Conservation (phyloP, 2,797 vertebrate species). For the Eospalax fontanierii region DNA sequence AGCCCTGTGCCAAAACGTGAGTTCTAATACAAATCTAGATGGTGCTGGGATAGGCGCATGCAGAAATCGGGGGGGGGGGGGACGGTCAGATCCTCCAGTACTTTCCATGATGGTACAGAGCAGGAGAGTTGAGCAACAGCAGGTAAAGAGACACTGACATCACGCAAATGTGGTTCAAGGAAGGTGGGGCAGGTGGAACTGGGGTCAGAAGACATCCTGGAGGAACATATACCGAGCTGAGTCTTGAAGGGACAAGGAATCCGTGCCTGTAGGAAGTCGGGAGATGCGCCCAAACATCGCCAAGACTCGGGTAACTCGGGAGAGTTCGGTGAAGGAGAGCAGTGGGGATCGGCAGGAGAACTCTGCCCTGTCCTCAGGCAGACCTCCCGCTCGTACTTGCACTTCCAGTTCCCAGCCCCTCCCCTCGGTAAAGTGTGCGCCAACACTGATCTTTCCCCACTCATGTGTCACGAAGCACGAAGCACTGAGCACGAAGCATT, state of each 20-base stretch:
- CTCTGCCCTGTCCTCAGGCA: not conserved
- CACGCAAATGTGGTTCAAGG: not conserved
- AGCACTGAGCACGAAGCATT: too few species aligned
- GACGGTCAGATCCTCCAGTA: not conserved
- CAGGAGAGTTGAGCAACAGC: not conserved
- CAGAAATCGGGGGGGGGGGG: not conserved
- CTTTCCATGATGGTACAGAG: not conserved
- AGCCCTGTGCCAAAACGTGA: slow-evolving; percentile 7
- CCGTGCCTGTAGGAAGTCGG: not conserved
- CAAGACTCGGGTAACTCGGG: not conserved
- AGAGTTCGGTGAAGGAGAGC: too few species aligned
- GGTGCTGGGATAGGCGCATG: not conserved
- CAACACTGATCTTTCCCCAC: not conserved
- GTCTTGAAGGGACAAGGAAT: not conserved
- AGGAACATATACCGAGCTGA: not conserved
- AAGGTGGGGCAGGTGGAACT: not conserved
- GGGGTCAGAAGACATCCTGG: rapidly evolving
- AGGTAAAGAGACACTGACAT: not conserved
- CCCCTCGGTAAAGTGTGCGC: not conserved
- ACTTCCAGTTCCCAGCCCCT: not conserved
- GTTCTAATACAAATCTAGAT: not conserved
- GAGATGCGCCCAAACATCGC: not conserved
- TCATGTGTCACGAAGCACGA: not conserved
- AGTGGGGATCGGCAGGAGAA: not conserved
- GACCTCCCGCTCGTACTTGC: not conserved